phyloP scores from a whole-genome alignment of 2,888 invertebrate genomes.

The Eilema depressum region DNA sequence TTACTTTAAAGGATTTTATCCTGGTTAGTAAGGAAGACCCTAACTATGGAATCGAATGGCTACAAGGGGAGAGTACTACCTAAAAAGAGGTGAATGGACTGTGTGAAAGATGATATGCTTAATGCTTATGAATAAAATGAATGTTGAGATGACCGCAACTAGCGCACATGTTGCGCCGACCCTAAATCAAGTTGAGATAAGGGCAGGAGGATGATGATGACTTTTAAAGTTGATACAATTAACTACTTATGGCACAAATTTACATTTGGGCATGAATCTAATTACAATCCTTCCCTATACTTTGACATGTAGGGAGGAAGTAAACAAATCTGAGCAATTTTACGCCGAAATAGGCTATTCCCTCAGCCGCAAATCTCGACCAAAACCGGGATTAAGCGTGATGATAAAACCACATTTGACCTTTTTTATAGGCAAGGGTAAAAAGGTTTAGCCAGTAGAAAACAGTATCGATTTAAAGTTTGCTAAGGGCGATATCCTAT shows the following conservation, averaged over 20 bases:
- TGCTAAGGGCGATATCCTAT: conserved; percentile 33
- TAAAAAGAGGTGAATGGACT: too few relatives aligned
- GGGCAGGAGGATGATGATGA: too few relatives aligned
- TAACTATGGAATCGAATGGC: too few relatives aligned
- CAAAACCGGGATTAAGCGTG: conserved; percentile 33
- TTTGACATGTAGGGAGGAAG: conserved; percentile 26
- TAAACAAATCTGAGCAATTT: conserved; percentile 50
- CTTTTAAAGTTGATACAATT: conserved; percentile 2
- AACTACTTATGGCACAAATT: conserved; percentile 23
- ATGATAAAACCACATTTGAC: conserved; percentile 55
- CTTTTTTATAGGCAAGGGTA: conserved; percentile 48
- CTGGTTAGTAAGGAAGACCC: too few relatives aligned
- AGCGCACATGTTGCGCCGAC: too few relatives aligned
- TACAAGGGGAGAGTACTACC: too few relatives aligned
- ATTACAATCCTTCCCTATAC: conserved; percentile 39
- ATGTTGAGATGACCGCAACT: too few relatives aligned
- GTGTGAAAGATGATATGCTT: too few relatives aligned
- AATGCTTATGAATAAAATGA: too few relatives aligned
- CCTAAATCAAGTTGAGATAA: too few relatives aligned
- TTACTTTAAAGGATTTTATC: too few relatives aligned
- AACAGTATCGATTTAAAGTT: conserved; percentile 51
- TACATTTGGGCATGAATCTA: conserved; percentile 30
- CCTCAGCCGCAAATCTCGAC: conserved; percentile 39
- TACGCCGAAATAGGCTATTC: conserved; percentile 30
- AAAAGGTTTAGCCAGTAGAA: conserved; percentile 39